Conservation (phyloP, 2,888 invertebrate genomes). For the Agrilus mali region DNA sequence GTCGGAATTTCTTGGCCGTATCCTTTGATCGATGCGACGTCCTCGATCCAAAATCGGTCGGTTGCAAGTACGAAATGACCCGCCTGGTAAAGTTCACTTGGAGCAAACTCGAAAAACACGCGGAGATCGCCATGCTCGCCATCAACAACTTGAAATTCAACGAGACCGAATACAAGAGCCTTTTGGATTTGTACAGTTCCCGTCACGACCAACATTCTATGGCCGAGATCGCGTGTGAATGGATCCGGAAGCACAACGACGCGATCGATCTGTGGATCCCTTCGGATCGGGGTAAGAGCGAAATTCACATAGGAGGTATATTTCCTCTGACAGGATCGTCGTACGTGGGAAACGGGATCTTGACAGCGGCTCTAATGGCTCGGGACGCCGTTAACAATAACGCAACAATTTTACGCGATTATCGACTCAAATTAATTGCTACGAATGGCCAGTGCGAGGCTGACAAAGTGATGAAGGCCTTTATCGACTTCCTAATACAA, state of each 20-base stretch:
- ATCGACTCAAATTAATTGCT: conserved; percentile 42
- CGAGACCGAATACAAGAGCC: conserved; percentile 37
- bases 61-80: conserved; percentile 57
- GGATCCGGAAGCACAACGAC: conserved; percentile 41
- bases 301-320: conserved; percentile 52
- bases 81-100: conserved; percentile 56
- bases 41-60: conserved; percentile 21
- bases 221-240: conserved; percentile 50
- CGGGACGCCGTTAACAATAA: conserved; percentile 48
- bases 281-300: conserved; percentile 29
- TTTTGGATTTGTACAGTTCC: conserved; percentile 33
- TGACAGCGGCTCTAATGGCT: conserved; percentile 50
- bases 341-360: conserved; percentile 47
- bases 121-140: conserved; percentile 38
- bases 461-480: conserved; percentile 61
- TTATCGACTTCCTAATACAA: conserved; percentile 54
- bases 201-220: conserved; percentile 14
- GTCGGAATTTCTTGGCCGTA: conserved; percentile 38
- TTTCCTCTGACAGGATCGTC: conserved; percentile 52
- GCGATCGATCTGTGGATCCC: conserved; percentile 38
- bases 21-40: conserved; percentile 52
- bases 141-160: conserved; percentile 39
- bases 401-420: conserved; percentile 43
- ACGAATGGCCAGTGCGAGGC: conserved; percentile 57
- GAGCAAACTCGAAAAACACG: conserved; percentile 40